phyloP scores from a whole-genome alignment of 2,797 vertebrate genomes.

The Acipenser transmontanus region DNA sequence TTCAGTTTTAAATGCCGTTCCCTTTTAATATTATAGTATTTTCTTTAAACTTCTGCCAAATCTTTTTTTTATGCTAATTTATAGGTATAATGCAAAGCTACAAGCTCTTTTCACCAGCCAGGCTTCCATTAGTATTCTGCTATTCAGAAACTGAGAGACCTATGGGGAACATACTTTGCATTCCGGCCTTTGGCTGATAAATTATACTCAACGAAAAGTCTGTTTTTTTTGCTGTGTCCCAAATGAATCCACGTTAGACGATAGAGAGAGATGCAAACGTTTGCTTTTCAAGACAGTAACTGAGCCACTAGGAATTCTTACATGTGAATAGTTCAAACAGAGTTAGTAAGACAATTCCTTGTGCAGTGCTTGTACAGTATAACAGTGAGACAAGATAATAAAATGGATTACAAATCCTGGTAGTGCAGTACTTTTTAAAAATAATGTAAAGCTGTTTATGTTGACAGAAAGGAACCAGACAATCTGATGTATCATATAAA shows the following conservation, averaged over 20 bases:
- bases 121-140: neutral
- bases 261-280: neutral
- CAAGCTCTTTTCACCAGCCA: conserved; percentile 1
- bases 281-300: neutral
- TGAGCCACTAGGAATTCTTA: neutral
- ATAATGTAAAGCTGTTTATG: too few relatives aligned
- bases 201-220: conserved; percentile 5
- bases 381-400: too few relatives aligned
- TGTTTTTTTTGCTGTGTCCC: conserved; percentile 3
- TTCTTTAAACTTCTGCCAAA: too few relatives aligned
- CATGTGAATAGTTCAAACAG: neutral
- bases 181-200: conserved; percentile 6
- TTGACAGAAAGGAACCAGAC: too few relatives aligned
- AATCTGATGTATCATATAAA: too few relatives aligned
- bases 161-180: neutral
- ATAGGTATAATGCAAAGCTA: neutral
- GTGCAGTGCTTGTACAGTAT: neutral
- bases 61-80: too few relatives aligned
- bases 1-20: too few relatives aligned
- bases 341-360: neutral
- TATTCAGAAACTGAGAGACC: neutral
- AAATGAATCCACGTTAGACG: conserved; percentile 1
- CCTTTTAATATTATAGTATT: too few relatives aligned
- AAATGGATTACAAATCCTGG: too few relatives aligned
- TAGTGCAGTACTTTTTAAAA: too few relatives aligned